These are phyloP conservation scores for Agrotis puta DNA, from an alignment of 2,888 invertebrate genomes.

Conservation along the genomic window DNA sequence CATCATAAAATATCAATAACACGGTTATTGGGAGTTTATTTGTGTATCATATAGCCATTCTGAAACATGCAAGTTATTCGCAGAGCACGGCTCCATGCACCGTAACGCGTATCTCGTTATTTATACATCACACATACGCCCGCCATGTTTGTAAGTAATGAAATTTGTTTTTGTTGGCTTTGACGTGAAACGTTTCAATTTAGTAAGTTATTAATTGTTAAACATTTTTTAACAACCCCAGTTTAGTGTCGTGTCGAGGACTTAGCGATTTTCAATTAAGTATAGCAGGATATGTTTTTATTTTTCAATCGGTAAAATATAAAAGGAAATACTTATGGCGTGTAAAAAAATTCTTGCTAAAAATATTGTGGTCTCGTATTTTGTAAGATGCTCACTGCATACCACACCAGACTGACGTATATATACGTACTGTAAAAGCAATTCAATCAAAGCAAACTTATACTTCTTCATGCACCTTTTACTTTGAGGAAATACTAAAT, in stretches of 20 bases:
- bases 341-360: slow-evolving; percentile 18
- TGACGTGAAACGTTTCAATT: slow-evolving; percentile 49
- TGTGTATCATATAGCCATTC: slow-evolving; percentile 32
- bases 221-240: slow-evolving; percentile 37
- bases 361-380: slow-evolving; percentile 23
- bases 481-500: slow-evolving; percentile 52
- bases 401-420: neutral
- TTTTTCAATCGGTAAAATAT: slow-evolving; percentile 12
- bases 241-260: slow-evolving; percentile 5
- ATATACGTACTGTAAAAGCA: slow-evolving; percentile 16
- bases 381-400: slow-evolving; percentile 21
- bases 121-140: slow-evolving; percentile 45
- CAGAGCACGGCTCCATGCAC: slow-evolving; percentile 27
- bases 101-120: slow-evolving; percentile 40
- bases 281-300: neutral
- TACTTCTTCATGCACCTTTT: slow-evolving; percentile 40
- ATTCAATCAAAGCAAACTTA: slow-evolving; percentile 43
- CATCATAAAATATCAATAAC: slow-evolving; percentile 28
- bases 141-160: slow-evolving; percentile 51
- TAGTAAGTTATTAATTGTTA: slow-evolving; percentile 43
- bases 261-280: slow-evolving; percentile 28
- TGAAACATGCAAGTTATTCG: slow-evolving; percentile 38
- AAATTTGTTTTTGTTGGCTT: slow-evolving; percentile 55
- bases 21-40: slow-evolving; percentile 28
- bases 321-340: no score